phyloP scores from a whole-genome alignment of 2,113 vertebrate species.

The Dolichotis patagonum region DNA sequence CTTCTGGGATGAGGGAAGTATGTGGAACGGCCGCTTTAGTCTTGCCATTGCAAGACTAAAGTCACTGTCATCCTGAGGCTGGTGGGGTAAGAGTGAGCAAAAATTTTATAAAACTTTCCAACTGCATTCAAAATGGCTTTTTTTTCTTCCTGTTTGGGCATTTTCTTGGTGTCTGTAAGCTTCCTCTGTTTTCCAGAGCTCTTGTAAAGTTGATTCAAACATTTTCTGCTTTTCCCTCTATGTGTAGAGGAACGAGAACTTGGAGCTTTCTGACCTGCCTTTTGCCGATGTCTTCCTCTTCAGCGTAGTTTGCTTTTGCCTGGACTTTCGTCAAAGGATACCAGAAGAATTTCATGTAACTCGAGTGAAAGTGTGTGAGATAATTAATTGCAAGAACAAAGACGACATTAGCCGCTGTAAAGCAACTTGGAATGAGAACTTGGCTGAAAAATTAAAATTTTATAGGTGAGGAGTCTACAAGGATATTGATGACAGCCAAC shows the following conservation, averaged over 20 bases:
- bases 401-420: neutral
- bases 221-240: neutral
- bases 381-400: neutral
- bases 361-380: neutral
- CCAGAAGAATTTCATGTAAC: neutral
- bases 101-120: neutral
- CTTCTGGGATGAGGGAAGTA: neutral
- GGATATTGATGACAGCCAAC: conserved; percentile 22
- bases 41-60: neutral
- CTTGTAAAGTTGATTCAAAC: neutral
- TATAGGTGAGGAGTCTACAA: conserved; percentile 33
- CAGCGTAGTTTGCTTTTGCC: conserved; percentile 18
- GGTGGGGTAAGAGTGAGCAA: neutral
- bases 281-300: neutral
- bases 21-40: neutral
- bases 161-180: neutral
- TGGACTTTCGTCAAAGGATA: conserved; percentile 5
- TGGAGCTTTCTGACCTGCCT: neutral
- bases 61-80: neutral
- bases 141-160: neutral
- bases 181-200: conserved; percentile 33
- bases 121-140: neutral
- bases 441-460: conserved; percentile 14
- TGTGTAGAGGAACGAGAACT: neutral
- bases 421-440: conserved; percentile 1